phyloP scores from a whole-genome alignment of 2,888 invertebrate species.

The Philereme transversata region DNA sequence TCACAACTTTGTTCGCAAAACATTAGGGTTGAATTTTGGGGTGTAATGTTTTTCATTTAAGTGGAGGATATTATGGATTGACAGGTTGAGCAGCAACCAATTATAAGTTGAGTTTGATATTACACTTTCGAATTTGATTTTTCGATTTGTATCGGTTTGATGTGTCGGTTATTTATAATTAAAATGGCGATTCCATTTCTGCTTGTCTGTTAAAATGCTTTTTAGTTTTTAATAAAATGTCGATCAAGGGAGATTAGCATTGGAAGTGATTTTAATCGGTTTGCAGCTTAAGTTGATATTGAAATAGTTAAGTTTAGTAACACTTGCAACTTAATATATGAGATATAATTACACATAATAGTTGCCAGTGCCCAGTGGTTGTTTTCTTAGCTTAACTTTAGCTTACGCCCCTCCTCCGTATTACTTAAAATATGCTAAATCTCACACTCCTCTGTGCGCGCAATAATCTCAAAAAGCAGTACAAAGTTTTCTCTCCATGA shows the following conservation, averaged over 20 bases:
- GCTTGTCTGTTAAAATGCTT: constrained; percentile 46
- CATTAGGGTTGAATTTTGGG: constrained; percentile 35
- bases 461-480: too few relatives aligned
- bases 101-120: constrained; percentile 80
- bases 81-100: constrained; percentile 70
- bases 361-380: too few relatives aligned
- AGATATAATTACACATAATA: too few relatives aligned
- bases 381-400: too few relatives aligned
- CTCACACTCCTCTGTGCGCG: too few relatives aligned
- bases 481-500: too few relatives aligned
- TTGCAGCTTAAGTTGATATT: too few relatives aligned
- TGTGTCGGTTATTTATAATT: constrained; percentile 73
- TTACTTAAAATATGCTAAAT: too few relatives aligned
- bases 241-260: constrained; percentile 65
- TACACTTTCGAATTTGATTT: constrained; percentile 78
- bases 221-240: constrained; percentile 61
- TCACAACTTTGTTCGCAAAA: constrained; percentile 31
- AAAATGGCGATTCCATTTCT: constrained; percentile 73
- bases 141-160: constrained; percentile 70
- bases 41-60: constrained; percentile 33
- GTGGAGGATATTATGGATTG: constrained; percentile 52
- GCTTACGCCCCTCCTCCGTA: too few relatives aligned
- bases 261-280: constrained; percentile 3
- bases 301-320: too few relatives aligned
- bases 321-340: too few relatives aligned